A percentile compares a stretch with the other conserved stretches of the same genome.
Evolutionary conservation across 2,797 vertebrate species (phyloP).

Genomic region (Periparus ater): DNA sequence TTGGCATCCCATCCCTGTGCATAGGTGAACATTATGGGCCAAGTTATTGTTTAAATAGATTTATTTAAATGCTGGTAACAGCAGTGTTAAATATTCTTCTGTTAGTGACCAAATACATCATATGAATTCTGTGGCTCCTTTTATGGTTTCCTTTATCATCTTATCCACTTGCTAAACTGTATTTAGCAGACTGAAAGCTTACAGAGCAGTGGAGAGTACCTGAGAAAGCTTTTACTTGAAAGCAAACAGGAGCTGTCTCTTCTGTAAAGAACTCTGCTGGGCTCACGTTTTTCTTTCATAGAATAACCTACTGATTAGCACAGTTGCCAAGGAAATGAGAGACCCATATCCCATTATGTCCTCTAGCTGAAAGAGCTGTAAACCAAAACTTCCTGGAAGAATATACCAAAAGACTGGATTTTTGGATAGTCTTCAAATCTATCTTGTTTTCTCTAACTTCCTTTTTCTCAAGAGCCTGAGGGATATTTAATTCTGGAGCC

Average conservation of each 20-base stretch:
- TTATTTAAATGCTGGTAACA: background rate
- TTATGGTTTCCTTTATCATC: background rate
- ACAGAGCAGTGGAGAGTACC: background rate
- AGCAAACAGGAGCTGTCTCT: background rate
- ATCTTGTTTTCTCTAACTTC: background rate
- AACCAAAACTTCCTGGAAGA: slow-evolving; percentile 26
- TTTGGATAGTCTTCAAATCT: background rate
- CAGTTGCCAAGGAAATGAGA: slow-evolving; percentile 36
- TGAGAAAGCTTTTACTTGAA: background rate
- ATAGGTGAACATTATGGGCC: background rate
- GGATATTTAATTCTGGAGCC: background rate
- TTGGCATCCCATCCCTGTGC: background rate
- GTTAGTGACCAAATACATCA: background rate
- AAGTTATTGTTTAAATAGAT: background rate
- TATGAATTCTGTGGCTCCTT: background rate
- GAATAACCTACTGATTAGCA: slow-evolving; percentile 1
- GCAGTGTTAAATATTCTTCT: background rate
- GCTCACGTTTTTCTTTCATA: background rate
- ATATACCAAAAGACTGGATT: background rate
- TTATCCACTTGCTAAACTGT: background rate
- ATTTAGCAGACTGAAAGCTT: background rate
- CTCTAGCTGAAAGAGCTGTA: slow-evolving; percentile 11
- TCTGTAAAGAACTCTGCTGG: background rate
- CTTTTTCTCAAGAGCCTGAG: background rate
- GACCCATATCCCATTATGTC: background rate